phyloP scores from a whole-genome alignment of 2,113 vertebrate genomes.

The Etheostoma spectabile region DNA sequence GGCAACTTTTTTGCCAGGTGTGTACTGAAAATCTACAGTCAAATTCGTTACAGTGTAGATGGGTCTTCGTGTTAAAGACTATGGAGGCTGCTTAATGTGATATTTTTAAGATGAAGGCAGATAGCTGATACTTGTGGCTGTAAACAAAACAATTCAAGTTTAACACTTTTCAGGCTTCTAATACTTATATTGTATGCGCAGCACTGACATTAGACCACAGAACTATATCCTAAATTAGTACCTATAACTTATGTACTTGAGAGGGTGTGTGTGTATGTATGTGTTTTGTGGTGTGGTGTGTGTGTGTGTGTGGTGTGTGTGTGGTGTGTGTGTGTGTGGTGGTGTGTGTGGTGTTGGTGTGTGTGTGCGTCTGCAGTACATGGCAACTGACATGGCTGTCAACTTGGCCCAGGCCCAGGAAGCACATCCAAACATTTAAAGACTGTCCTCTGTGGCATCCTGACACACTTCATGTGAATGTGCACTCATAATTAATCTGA shows the following conservation, averaged over 20 bases:
- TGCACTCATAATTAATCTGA: conserved; percentile 59
- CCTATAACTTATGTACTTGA: too few species aligned
- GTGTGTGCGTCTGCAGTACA: not conserved
- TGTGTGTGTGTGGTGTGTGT: too few species aligned
- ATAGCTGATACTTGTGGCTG: not conserved
- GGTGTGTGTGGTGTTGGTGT: too few species aligned
- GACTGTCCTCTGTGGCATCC: conserved; percentile 69
- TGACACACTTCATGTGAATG: conserved; percentile 61
- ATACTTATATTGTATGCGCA: too few species aligned
- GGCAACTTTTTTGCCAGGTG: too few species aligned
- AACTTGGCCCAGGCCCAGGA: conserved; percentile 72
- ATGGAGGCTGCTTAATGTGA: conserved; percentile 16
- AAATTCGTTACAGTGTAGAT: too few species aligned
- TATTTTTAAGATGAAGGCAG: conserved; percentile 18
- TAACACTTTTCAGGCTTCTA: conserved; percentile 5
- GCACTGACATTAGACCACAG: too few species aligned
- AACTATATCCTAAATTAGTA: too few species aligned
- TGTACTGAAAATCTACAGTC: too few species aligned
- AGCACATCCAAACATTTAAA: conserved; percentile 76
- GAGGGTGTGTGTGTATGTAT: too few species aligned
- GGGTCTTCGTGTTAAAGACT: conserved; percentile 13
- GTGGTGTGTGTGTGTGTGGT: too few species aligned
- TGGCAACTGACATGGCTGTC: conserved; percentile 65
- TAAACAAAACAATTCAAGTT: conserved; percentile 23
- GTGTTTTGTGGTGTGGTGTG: too few species aligned